Evolutionary conservation across 2,797 vertebrate species (phyloP).

Genomic region (Phoebastria nigripes): DNA sequence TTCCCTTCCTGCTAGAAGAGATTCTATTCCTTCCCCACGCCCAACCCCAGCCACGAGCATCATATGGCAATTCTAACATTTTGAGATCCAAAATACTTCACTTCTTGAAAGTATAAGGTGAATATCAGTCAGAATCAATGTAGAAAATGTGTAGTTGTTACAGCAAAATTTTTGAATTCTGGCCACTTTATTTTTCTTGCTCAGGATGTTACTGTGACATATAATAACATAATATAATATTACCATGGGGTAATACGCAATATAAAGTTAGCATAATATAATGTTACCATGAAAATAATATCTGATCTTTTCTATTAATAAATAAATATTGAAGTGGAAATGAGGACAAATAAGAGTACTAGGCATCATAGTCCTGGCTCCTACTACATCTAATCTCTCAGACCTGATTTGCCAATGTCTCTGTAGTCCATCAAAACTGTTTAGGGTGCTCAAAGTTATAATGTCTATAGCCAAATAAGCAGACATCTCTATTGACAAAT

Average conservation of each 20-base stretch:
- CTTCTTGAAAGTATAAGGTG: neutral
- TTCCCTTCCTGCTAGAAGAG: neutral
- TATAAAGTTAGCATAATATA: neutral
- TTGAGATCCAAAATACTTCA: neutral
- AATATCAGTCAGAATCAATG: neutral
- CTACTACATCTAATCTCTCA: neutral
- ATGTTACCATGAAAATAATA: neutral
- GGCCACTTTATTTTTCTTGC: neutral
- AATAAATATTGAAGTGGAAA: neutral
- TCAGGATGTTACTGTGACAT: neutral
- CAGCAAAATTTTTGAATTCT: neutral
- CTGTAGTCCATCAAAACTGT: neutral
- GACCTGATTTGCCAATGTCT: neutral
- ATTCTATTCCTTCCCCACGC: accelerated
- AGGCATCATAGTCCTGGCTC: neutral
- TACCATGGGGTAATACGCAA: neutral
- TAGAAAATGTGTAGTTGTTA: neutral
- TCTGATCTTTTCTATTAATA: neutral
- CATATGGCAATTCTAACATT: neutral
- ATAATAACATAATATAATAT: neutral
- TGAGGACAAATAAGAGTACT: neutral
- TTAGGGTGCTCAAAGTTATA: neutral
- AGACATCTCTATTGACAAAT: neutral
- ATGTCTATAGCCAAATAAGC: neutral
- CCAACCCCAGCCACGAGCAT: accelerated